These are phyloP conservation scores for Monomorium pharaonis DNA, from an alignment of 1,140 invertebrate genomes.

Conservation along the genomic window DNA sequence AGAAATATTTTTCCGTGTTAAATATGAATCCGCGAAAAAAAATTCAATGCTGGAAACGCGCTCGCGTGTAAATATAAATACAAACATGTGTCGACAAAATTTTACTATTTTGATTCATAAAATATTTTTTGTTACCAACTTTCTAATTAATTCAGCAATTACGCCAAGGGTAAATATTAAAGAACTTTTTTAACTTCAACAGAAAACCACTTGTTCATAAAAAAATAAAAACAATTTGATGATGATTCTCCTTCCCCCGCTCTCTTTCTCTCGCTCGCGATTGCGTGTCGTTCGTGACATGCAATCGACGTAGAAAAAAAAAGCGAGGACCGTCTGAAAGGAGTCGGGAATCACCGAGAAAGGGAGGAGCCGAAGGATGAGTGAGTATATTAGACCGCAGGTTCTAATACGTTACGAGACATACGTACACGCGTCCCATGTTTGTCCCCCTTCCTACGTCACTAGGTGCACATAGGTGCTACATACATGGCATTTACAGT, in stretches of 20 bases:
- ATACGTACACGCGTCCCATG: slow-evolving; percentile 41
- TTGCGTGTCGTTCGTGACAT: neutral
- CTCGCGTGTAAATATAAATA: neutral
- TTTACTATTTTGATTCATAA: neutral
- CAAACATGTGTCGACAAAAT: neutral
- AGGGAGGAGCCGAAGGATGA: slow-evolving; percentile 2
- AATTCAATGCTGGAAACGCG: neutral
- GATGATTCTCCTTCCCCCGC: neutral
- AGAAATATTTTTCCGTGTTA: neutral
- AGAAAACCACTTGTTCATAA: neutral
- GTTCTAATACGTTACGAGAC: slow-evolving; percentile 63
- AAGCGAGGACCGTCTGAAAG: slow-evolving; percentile 51
- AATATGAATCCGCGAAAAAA: neutral
- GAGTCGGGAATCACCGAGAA: slow-evolving; percentile 4
- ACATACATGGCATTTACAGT: slow-evolving; percentile 14
- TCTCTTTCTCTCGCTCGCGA: neutral
- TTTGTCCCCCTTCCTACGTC: slow-evolving; percentile 20
- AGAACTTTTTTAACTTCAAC: neutral
- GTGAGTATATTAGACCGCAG: slow-evolving; percentile 63
- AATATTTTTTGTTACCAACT: neutral
- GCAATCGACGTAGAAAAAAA: neutral
- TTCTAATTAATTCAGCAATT: neutral
- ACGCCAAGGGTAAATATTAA: neutral
- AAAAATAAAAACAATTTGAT: neutral
- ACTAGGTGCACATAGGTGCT: slow-evolving; percentile 25